Evolutionary conservation across 2,888 invertebrate species (phyloP).

Genomic region (Drosophila villosipedis): DNA sequence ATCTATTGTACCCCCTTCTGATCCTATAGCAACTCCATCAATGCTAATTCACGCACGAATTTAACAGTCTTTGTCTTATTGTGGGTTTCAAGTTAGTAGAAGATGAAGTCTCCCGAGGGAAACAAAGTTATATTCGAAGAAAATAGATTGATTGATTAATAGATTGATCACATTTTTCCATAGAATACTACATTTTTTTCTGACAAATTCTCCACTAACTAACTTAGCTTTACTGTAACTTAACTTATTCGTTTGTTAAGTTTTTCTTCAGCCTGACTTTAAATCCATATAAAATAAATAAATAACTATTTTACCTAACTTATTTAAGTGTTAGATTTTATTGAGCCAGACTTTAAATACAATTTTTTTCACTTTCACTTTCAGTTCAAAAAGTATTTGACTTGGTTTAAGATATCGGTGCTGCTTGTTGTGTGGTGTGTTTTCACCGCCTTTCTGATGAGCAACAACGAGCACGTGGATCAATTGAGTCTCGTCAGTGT

Average conservation of each 20-base stretch:
- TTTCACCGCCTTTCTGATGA: conserved; percentile 89
- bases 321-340: neutral
- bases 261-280: neutral
- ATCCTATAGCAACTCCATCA: neutral
- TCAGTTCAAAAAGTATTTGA: conserved; percentile 81
- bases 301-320: neutral
- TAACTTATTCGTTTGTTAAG: neutral
- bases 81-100: neutral
- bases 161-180: neutral
- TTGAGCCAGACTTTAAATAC: neutral
- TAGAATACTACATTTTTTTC: neutral
- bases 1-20: neutral
- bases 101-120: neutral
- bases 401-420: conserved; percentile 86
- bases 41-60: neutral
- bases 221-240: neutral
- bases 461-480: conserved; percentile 89
- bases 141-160: neutral
- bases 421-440: conserved; percentile 89
- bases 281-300: neutral
- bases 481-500: conserved; percentile 88
- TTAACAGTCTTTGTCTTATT: neutral
- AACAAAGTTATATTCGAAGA: no score
- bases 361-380: neutral
- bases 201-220: neutral